phyloP scores from a whole-genome alignment of 1,140 invertebrate genomes.

The Globodera ellingtonae region DNA sequence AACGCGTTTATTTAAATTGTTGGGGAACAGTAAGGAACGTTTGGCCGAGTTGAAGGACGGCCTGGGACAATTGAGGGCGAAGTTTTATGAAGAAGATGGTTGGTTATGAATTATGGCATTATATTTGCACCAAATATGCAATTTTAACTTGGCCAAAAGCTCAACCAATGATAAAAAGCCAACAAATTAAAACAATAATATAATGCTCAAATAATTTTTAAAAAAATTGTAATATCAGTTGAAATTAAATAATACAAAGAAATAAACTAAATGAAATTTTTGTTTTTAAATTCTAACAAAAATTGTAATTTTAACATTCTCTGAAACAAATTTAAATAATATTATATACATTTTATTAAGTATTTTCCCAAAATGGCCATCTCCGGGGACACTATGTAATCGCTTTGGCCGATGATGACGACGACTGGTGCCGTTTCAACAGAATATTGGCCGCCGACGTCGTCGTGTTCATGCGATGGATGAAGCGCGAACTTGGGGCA shows the following conservation, averaged over 20 bases:
- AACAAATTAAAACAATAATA: not conserved
- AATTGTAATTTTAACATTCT: too few species aligned
- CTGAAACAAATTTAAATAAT: too few species aligned
- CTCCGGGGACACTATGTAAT: not conserved
- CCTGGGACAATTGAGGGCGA: not conserved
- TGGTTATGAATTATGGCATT: not conserved
- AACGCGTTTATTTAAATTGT: not conserved
- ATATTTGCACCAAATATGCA: too few species aligned
- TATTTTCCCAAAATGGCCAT: not conserved
- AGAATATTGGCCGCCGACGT: not conserved
- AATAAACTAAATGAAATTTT: not conserved
- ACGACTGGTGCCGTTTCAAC: not conserved
- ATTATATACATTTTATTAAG: not conserved
- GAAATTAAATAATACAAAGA: not conserved
- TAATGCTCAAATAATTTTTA: not conserved
- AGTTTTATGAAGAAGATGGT: not conserved
- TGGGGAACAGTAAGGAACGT: not conserved
- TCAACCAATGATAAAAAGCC: too few species aligned
- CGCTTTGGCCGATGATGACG: not conserved
- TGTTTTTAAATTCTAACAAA: too few species aligned
- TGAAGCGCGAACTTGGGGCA: not conserved
- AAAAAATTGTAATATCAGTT: constrained; percentile 6
- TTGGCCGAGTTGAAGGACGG: not conserved
- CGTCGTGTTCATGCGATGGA: not conserved
- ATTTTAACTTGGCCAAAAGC: too few species aligned